Evolutionary conservation across 1,140 invertebrate species (phyloP), one percentile per base, ranked within the genome.

Genomic region (Drosophila nikananu): DNA sequence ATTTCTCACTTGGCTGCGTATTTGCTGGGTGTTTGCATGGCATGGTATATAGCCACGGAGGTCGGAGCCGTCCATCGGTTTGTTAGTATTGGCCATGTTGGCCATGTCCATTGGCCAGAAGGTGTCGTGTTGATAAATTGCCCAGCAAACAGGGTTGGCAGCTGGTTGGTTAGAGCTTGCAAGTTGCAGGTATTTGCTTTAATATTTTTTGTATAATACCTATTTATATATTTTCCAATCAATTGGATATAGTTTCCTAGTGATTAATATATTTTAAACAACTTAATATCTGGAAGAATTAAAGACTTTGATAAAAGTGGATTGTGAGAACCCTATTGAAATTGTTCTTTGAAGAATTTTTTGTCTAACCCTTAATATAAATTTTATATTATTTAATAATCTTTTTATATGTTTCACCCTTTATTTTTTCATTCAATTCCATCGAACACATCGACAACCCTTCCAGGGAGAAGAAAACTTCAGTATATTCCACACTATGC

Each of bases 1-100:
- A 91, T 91, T 91, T 91, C 83, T 83, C 87, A 91, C 80, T 84
- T 83, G 80, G 83, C 42, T 91, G 86, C 65, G 76, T 90, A 83
- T 90, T 90, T 90, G 80, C 87, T 51, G 59, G 70, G 77, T 63
- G 48, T 74, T 62, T 78, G 54, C 63, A 63, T 74, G 66, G 37
- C 13, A 23, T 12, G 42, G n/a, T 51, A 23, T 59, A 25, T 54
- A 10, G 55, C 32, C 21, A 30, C 9, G 54, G 67, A 60, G 58
- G 67, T 73, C 44, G 21, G 44, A n/a, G 21, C 37, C 51, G 70
- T 35, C 67, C 46, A 59, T 51, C 44, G 71, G 37, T 72, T 27
- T 64, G 66, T 51, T 49, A 37, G 76, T 64, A 51, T 77, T 79
- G 72, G 75, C 80, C 75, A 78, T 78, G 76, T 78, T 78, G 74